Evolutionary conservation across 2,113 vertebrate genomes (phyloP), one percentile per base, ranked within the genome.

Genomic region (Leucosticte australis): DNA sequence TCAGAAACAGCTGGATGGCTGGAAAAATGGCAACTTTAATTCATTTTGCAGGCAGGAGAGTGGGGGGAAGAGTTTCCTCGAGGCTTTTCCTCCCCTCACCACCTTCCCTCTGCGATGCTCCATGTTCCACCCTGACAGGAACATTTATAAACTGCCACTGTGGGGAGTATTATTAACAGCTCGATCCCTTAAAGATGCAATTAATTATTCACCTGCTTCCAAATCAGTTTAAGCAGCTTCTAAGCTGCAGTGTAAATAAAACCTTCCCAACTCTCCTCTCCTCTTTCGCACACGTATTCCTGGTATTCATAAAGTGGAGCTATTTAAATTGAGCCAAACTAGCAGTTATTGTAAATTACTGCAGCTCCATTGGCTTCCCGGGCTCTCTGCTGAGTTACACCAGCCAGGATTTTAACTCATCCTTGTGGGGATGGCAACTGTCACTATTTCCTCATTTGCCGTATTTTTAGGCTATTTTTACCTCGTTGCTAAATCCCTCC

Each of bases 181-280:
- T 95, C 77, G 57, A 90, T 91, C 94, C 96, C 95, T 97, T 95
- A 95, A 97, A 97, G 95, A 96, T 56, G 89, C 95, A 96, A 97
- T 97, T 97, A 97, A 97, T 97, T 97, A 96, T 97, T 97, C 96
- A 96, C 96, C 94, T 97, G 94, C 93, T 95, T 96, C 95, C 95
- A 85, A 96, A 95, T 96, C 91, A 95, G 91, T 95, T 96, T 92
- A 96, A 95, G 90, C 91, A 90, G 95, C 89, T 94, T 90, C 94
- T 90, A 88, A 91, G 78, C 81, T 89, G 90, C 93, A 71, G 82
- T 68, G 81, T 95, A 95, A 95, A 96, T 90, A 96, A 94, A 87
- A 26, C 88, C 94, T 93, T 83, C 88, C 93, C 76, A 56, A 68
- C 88, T 95, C 10, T 8, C 90, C 77, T 90, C 91, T 86, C 77